Percentiles rank a stretch among this genome's conserved stretches.
Conservation (phyloP, 2,797 vertebrate species). For the Urosaurus nigricauda region DNA sequence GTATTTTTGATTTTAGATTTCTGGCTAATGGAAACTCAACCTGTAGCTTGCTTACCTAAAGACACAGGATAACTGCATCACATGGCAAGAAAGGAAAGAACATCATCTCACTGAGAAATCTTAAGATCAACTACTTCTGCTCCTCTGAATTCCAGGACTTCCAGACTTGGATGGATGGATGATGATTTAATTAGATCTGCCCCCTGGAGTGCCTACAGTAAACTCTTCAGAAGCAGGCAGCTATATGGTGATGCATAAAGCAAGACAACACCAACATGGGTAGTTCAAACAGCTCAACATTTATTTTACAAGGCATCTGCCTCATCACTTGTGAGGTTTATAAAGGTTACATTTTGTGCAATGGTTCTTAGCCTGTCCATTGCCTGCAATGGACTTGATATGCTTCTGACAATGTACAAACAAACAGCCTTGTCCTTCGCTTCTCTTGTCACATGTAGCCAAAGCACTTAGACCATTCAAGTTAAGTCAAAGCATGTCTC, state of each 20-base stretch:
- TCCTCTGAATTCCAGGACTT: background rate
- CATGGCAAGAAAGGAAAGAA: background rate
- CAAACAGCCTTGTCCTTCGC: constrained; percentile 71
- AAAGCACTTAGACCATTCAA: constrained; percentile 71
- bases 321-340: constrained; percentile 63
- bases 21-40: too few relatives aligned
- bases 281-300: constrained; percentile 76
- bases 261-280: constrained; percentile 46
- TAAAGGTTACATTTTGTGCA: constrained; percentile 59
- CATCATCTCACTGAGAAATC: background rate
- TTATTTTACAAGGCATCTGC: constrained; percentile 81
- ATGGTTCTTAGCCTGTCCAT: constrained; percentile 70
- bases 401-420: constrained; percentile 60
- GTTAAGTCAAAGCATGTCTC: constrained; percentile 75
- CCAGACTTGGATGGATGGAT: background rate
- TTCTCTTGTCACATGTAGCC: constrained; percentile 67
- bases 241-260: constrained; percentile 15
- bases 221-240: background rate
- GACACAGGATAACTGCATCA: background rate
- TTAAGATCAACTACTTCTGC: too few relatives aligned
- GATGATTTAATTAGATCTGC: background rate
- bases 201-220: background rate
- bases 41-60: background rate
- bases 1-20: too few relatives aligned
- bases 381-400: constrained; percentile 80